Base-by-base conservation (phyloP, 2,797 vertebrate genomes). In the Rhynchotus rufescens region DNA sequence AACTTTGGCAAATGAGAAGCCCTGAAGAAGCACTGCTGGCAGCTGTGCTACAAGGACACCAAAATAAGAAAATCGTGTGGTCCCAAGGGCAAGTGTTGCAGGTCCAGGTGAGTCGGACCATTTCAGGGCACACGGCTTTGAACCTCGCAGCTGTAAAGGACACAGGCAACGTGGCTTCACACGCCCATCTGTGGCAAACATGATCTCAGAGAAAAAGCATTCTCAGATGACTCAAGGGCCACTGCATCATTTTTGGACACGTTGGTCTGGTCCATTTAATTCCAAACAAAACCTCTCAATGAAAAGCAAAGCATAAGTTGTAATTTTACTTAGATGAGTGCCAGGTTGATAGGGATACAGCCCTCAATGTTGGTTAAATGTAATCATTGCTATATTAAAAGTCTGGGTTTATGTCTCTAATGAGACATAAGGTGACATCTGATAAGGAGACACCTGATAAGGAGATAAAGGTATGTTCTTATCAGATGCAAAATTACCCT, bases 51-150 rank as follows among this genome's bases (percentile, higher is more conserved):
- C 56, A 89, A 92, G 64, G 82, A 69, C 80, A 80, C 69, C 62
- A 75, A 85, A 91, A 90, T 86, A 92, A 92, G 76, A 89, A 94
- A 95, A 65, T 38, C 17, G 44, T 71, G 26, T 78, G 60, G 80
- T 85, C 71, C 90, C 87, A 92, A 93, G 57, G 64, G 51, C 51
- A 79, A 89, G 9, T 4, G 0, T 7, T 87, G 60, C 51, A 93
- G 56, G 60, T 20, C 36, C 32, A 95, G 84, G 93, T 52, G 85
- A 89, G 47, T 84, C 56, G 78, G 77, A 61, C 38, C 64, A 65
- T 66, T 93, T 54, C 74, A 86, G 89, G 71, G 76, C 76, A 76
- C 23, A 34, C 44, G 47, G 36, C 80, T 88, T 88, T 78, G 82
- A 81, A 90, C 79, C 44, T 76, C 51, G 40, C 2, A 79, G 26